Conservation (phyloP, 2,888 invertebrate species). For the Drosophila gaucha region DNA sequence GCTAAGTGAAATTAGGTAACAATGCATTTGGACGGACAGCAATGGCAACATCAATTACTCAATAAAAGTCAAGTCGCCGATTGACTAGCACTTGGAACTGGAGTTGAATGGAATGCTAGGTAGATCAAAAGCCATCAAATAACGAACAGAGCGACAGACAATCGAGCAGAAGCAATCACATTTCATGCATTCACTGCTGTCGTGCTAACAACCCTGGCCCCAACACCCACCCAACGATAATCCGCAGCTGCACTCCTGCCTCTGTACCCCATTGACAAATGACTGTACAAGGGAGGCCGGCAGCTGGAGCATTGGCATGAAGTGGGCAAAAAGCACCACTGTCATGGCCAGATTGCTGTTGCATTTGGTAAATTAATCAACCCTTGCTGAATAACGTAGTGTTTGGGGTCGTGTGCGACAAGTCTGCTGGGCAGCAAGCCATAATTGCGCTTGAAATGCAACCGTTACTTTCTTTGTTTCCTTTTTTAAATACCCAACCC, state of each 20-base stretch:
- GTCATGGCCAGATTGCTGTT: conserved; percentile 48
- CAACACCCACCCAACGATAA: conserved; percentile 11
- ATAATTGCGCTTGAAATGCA: conserved; percentile 70
- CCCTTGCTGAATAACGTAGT: conserved; percentile 50
- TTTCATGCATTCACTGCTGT: conserved; percentile 44
- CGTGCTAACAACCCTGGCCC: conserved; percentile 30
- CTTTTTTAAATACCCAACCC: conserved; percentile 12
- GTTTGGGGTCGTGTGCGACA: background rate
- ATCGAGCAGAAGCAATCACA: conserved; percentile 60
- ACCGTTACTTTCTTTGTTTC: conserved; percentile 24
- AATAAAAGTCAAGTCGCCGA: conserved; percentile 42
- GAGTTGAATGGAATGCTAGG: conserved; percentile 12
- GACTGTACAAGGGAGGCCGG: conserved; percentile 5
- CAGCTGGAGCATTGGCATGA: background rate
- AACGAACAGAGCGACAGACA: conserved; percentile 28
- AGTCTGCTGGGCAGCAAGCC: conserved; percentile 49
- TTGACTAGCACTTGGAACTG: background rate
- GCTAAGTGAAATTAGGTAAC: conserved; percentile 17
- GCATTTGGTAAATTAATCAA: conserved; percentile 73
- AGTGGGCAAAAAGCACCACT: conserved; percentile 30
- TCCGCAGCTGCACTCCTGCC: background rate
- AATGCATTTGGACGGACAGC: conserved; percentile 5
- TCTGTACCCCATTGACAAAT: conserved; percentile 43
- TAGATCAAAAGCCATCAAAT: conserved; percentile 64
- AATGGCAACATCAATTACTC: conserved; percentile 63